Evolutionary conservation across 2,113 vertebrate genomes (phyloP), one percentile per base, ranked within the genome.

Genomic region (Neolamprologus devosi): DNA sequence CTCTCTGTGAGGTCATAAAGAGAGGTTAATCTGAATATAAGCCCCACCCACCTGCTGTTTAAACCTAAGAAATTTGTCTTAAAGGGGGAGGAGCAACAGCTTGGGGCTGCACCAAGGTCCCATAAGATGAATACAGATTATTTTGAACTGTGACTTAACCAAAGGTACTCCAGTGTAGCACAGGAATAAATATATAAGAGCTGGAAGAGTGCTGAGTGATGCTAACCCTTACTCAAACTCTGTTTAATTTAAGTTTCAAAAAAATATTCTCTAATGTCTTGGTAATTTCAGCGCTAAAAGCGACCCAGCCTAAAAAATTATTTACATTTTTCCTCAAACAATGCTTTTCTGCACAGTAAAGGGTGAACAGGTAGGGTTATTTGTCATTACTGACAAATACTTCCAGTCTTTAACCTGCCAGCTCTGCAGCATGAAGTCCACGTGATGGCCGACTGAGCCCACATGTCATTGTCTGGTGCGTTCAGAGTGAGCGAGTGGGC

Each of bases 1-100:
- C 70, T 78, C 42, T 78, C 23, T n/a, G 17, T 78, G 70, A 30
- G 26, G 16, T 78, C 45, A 78, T 30, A 78, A 26, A 78, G 70
- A 78, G 3, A 28, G 70, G 2, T 30, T 49, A n/a, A 49, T 49
- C 42, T 28, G 42, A 17, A 49, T 75, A 19, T 19, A 78, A 49
- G 70, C 70, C 45, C 16, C 42, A 19, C 21, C 70, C 45, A 78
- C 45, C 16, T 49, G 70, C 23, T 30, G 70, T 4, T 78, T 28
- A 49, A 49, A 47, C 70, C 14, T 5, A 45, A 28, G 42, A 49
- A 49, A 49, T 28, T n/a, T 30, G 70, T 11, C 9, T 78, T 30
- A 19, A 30, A 49, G 26, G 6, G 9, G 40, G 68, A 75, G 68
- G 68, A 28, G 42, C 70, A 75, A 30, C 42, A 30, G 42, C 23